Evolutionary conservation across 2,113 vertebrate species (phyloP), one percentile per base, ranked within the genome.

Genomic region (Plotosus lineatus): DNA sequence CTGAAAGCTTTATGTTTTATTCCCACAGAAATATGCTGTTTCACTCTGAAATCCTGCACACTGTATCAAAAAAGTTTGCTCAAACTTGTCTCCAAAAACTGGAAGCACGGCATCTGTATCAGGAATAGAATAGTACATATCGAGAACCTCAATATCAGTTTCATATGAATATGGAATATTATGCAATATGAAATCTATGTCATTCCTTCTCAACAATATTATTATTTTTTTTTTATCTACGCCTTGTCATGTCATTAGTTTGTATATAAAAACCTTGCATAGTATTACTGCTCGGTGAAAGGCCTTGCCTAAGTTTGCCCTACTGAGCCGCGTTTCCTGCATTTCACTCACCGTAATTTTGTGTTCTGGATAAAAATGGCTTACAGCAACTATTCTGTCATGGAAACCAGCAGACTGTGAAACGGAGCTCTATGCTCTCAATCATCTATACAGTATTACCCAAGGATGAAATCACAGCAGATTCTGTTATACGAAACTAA

Each of bases 281-380:
- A 63, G 56, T 23, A 26, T 46, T 77, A 42, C 55, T 76, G 38
- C 7, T 46, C n/a, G 44, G 6, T 77, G 75, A 40, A 77, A 77
- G 56, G 55, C 56, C 55, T 77, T 60, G 75, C 75, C 15, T 46
- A 26, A 19, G 53, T 46, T 76, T 77, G 56, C 75, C 48, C 28
- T 14, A 44, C 23, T 44, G 38, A 60, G n/a, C 36, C 40, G 0
- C 6, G 26, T 76, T 76, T 76, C 53, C 51, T 51, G 9, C 0
- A 21, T 44, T 66, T 68, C 1, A 23, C 31, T 66, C 26, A 51
- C 36, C 73, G 36, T 65, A 38, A 31, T 36, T 58, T 48, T 75
- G 50, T 73, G 77, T 65, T 61, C 74, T 51, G 66, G 40, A 58
- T 65, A 42, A 26, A 42, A 19, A 50, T 31, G 63, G 61, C 68